Evolutionary conservation across 2,113 vertebrate genomes (phyloP), one percentile per base, ranked within the genome.

Genomic region (Aphyosemion australe): DNA sequence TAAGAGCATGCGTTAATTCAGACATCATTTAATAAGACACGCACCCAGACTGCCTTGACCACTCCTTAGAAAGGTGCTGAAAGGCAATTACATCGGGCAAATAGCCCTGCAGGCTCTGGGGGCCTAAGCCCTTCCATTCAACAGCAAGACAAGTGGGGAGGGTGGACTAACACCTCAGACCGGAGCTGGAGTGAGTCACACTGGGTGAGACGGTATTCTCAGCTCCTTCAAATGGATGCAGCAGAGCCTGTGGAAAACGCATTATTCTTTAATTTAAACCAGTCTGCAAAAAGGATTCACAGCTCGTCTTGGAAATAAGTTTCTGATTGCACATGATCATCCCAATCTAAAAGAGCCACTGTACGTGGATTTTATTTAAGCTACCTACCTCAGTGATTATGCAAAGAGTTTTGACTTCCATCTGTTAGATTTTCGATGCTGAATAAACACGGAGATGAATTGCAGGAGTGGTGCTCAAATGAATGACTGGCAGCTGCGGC

Each of bases 11-110:
- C 49, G 63, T 84, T 90, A 89, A 91, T 91, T 86, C 85, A 81
- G 82, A 87, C 88, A 88, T 91, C 90, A 91, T 91, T 92, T 91
- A 91, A 92, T 92, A 91, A 90, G 82, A 84, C 69, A 77, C 18
- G 48, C 79, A 78, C 78, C 81, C 83, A 88, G 85, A 88, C 85
- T 78, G 72, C 66, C 82, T 86, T 83, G 80, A 87, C 85, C 87
- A 87, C 87, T 88, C 83, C 82, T 87, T 89, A 83, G 84, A 82
- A 89, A 91, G 84, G 90, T 86, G 88, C 78, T 89, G 81, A 90
- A 87, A 92, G 88, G 86, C 90, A 90, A 92, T 92, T 91, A 92
- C 45, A n/a, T 75, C 77, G 71, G 69, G 80, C 85, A 91, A 88
- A 90, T 89, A 89, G 85, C 78, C 72, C 84, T 88, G 84, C 74